phyloP scores from a whole-genome alignment of 2,888 invertebrate species.

The Ditula angustiorana region DNA sequence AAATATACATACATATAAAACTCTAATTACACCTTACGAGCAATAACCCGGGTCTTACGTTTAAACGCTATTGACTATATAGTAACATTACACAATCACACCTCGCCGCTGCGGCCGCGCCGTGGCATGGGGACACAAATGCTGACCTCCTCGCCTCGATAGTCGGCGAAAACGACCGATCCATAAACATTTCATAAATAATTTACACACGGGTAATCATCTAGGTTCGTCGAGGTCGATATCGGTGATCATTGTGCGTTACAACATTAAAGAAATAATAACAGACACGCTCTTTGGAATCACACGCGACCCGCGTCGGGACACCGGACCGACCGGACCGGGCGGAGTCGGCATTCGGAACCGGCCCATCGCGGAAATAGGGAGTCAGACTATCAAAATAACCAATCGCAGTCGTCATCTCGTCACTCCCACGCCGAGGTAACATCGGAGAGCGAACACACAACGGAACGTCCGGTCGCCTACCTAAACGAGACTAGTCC shows the following conservation, averaged over 20 bases:
- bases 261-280: slow-evolving; percentile 40
- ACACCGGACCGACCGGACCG: slow-evolving; percentile 11
- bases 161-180: slow-evolving; percentile 9
- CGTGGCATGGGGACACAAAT: slow-evolving; percentile 41
- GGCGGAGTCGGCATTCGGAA: slow-evolving; percentile 22
- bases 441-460: slow-evolving; percentile 44
- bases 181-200: slow-evolving; percentile 17
- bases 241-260: slow-evolving; percentile 49
- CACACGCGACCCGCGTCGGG: slow-evolving; percentile 40
- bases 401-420: slow-evolving; percentile 11
- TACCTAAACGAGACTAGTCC: not conserved
- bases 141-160: slow-evolving; percentile 33
- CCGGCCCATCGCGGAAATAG: slow-evolving; percentile 45
- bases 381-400: slow-evolving; percentile 27
- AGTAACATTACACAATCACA: slow-evolving; percentile 43
- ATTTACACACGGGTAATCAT: slow-evolving; percentile 11
- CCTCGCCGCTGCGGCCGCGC: slow-evolving; percentile 36
- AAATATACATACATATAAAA: slow-evolving; percentile 78
- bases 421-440: slow-evolving; percentile 23
- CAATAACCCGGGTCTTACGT: slow-evolving; percentile 49
- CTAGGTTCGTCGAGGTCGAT: slow-evolving; percentile 9
- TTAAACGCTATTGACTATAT: slow-evolving; percentile 43
- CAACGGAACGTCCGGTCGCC: slow-evolving; percentile 36
- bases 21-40: slow-evolving; percentile 55
- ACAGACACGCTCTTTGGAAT: slow-evolving; percentile 48